Evolutionary conservation across 2,888 invertebrate species (phyloP), one percentile per base, ranked within the genome.

Genomic region (Hydriomena furcata): DNA sequence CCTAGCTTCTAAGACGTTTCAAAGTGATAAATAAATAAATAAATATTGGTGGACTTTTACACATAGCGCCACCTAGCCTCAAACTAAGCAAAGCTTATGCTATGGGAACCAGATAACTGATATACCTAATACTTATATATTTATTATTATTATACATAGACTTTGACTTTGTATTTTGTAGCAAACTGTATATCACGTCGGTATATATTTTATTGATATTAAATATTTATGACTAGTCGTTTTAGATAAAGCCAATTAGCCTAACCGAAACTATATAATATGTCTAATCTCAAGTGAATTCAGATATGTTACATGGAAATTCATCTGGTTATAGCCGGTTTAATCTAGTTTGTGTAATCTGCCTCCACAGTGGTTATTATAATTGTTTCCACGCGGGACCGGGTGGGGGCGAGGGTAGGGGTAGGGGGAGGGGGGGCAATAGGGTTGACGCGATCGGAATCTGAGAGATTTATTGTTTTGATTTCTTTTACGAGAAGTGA

Each of bases 351-450:
- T 36, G 41, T 38, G 49, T 55, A 52, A 61, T 53, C 54, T 55
- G 38, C 52, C 52, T 47, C 60, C 55, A 47, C 60, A 51, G 55
- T 61, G 60, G 63, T 57, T 51, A 50, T 61, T 65, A 65, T 66
- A 65, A 70, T 64, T 68, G 67, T 67, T 66, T 68, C 60, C 61
- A 55, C 59, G 56, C 51, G 58, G 60, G 64, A 52, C 31, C 11
- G 46, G 53, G 50, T 31, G 43, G 24, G 8, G 35, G 25, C n/a
- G 25, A 38, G 46, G 31, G n/a, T n/a, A n/a, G n/a, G n/a, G n/a
- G n/a, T n/a, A 3, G 17, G 44, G 28, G 36, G 10, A 2, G 41
- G 11, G 23, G 41, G 41, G 30, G 6, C 2, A 37, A 2, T 40
- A 52, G 50, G 57, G 59, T 13, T 57, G 53, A 2, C 48, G 36